phyloP scores from a whole-genome alignment of 2,888 invertebrate genomes.

The Eucera pruinosa region DNA sequence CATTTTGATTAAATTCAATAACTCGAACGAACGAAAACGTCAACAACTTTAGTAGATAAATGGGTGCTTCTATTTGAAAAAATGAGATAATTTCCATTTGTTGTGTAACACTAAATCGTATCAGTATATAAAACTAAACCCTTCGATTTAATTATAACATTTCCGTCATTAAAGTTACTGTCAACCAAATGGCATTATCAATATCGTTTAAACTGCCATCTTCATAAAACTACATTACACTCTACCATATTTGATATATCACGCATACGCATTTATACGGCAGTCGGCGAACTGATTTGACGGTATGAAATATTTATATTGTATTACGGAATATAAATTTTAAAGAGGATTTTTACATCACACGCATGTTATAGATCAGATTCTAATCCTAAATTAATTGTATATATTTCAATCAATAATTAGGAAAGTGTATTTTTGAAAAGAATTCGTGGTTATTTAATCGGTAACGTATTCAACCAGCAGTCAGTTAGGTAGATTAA shows the following conservation, averaged over 20 bases:
- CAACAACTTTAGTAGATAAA: constrained; percentile 2
- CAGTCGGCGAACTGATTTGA: constrained; percentile 34
- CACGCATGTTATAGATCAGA: no score
- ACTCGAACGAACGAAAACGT: constrained; percentile 5
- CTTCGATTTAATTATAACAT: constrained; percentile 1
- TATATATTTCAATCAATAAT: neutral
- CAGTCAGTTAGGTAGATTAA: neutral
- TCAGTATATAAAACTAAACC: neutral
- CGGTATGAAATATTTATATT: constrained; percentile 12
- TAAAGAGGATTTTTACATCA: neutral
- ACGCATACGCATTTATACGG: constrained; percentile 9
- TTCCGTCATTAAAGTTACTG: constrained; percentile 8
- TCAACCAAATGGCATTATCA: constrained; percentile 21
- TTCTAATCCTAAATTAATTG: no score
- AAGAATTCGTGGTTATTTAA: neutral
- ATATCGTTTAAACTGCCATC: constrained; percentile 46
- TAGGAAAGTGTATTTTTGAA: neutral
- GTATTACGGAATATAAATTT: constrained; percentile 1
- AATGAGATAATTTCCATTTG: constrained; percentile 31
- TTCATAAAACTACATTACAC: constrained; percentile 26
- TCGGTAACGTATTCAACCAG: neutral
- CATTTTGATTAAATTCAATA: constrained; percentile 61
- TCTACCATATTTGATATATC: constrained; percentile 14
- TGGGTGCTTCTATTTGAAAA: neutral
- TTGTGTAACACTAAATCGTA: constrained; percentile 18